Evolutionary conservation across 2,113 vertebrate genomes (phyloP).

Genomic region (Pimephales promelas): DNA sequence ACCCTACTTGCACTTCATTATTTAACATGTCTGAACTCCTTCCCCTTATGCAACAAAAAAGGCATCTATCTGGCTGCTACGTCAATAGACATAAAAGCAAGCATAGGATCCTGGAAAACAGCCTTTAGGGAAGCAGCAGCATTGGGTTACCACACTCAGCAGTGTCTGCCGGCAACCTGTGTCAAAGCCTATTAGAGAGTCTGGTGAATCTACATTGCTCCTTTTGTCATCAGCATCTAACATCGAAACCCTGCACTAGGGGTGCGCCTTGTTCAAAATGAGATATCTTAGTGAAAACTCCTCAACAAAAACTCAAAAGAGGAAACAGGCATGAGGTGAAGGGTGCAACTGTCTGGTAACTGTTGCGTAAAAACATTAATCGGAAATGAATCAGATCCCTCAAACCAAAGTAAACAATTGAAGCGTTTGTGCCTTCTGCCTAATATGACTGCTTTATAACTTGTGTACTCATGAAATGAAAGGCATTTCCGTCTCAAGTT

Average conservation of each 20-base stretch:
- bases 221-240: neutral
- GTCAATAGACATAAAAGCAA: neutral
- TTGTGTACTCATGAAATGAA: neutral
- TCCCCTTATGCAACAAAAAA: neutral
- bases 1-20: neutral
- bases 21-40: slow-evolving; percentile 8
- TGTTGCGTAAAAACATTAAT: neutral
- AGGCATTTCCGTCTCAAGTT: neutral
- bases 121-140: neutral
- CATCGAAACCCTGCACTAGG: neutral
- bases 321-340: neutral
- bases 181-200: neutral
- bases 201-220: neutral
- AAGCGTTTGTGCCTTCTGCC: neutral
- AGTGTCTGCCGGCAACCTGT: neutral
- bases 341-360: slow-evolving; percentile 1
- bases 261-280: neutral
- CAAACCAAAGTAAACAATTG: neutral
- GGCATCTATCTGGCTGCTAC: neutral
- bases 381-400: neutral
- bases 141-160: slow-evolving; percentile 16
- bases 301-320: slow-evolving; percentile 25
- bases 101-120: neutral
- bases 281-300: neutral
- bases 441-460: neutral